These are phyloP conservation scores for Podilymbus podiceps DNA, from an alignment of 2,113 vertebrate genomes.

Conservation along the genomic window DNA sequence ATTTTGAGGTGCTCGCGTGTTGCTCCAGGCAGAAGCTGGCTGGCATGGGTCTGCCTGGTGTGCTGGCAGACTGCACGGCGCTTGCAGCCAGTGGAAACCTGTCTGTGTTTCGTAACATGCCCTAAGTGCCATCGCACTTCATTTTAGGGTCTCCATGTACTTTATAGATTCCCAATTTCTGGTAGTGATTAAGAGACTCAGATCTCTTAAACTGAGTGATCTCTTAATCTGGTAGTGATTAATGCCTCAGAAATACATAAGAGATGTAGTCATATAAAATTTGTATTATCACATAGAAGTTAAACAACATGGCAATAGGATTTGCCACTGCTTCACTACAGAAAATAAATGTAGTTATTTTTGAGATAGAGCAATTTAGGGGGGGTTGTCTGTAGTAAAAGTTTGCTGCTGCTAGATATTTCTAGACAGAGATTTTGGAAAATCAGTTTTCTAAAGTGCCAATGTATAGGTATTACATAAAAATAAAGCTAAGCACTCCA, in stretches of 20 bases:
- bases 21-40: background rate
- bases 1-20: background rate
- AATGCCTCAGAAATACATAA: background rate
- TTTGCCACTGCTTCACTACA: background rate
- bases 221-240: background rate
- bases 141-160: background rate
- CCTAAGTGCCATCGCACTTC: background rate
- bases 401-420: background rate
- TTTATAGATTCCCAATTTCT: background rate
- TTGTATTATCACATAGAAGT: background rate
- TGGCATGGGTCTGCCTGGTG: accelerated
- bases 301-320: background rate
- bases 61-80: background rate
- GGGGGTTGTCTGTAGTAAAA: background rate
- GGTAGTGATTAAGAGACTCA: background rate
- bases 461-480: background rate
- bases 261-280: background rate
- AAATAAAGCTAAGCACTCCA: background rate
- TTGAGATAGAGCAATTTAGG: background rate
- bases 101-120: background rate
- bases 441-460: background rate
- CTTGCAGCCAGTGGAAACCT: background rate
- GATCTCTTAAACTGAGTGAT: background rate
- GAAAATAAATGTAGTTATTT: background rate
- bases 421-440: background rate